These are phyloP conservation scores for Brachyhypopomus gauderio DNA, from an alignment of 2,113 vertebrate genomes.

Conservation along the genomic window DNA sequence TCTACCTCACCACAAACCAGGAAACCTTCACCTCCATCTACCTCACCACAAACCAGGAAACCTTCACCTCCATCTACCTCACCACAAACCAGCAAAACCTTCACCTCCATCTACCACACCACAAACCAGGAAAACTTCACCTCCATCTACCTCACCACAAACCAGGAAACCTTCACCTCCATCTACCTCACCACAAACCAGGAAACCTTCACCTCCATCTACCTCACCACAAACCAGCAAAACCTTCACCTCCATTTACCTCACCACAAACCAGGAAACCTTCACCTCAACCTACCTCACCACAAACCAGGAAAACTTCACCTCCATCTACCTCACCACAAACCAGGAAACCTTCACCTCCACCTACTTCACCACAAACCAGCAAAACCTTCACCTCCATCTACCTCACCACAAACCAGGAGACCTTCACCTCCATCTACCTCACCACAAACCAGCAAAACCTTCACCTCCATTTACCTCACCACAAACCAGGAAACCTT, in stretches of 20 bases:
- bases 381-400: neutral
- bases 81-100: neutral
- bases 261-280: neutral
- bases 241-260: slow-evolving; percentile 7
- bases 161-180: neutral
- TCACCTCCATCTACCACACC: slow-evolving; percentile 18
- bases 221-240: neutral
- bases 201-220: neutral
- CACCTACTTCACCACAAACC: neutral
- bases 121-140: neutral
- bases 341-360: neutral
- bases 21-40: neutral
- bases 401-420: slow-evolving; percentile 4
- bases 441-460: slow-evolving; percentile 13
- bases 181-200: neutral
- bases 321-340: neutral
- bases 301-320: neutral
- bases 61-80: neutral
- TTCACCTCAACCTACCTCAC: slow-evolving; percentile 5
- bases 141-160: slow-evolving; percentile 17
- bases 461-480: neutral
- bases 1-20: slow-evolving; percentile 21
- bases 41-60: neutral
- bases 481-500: neutral
- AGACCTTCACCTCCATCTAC: neutral